Percentiles rank a stretch among this genome's conserved stretches.
These are phyloP conservation scores for Eupristina koningsbergeri DNA, from an alignment of 1,140 invertebrate species.

Conservation along the genomic window DNA sequence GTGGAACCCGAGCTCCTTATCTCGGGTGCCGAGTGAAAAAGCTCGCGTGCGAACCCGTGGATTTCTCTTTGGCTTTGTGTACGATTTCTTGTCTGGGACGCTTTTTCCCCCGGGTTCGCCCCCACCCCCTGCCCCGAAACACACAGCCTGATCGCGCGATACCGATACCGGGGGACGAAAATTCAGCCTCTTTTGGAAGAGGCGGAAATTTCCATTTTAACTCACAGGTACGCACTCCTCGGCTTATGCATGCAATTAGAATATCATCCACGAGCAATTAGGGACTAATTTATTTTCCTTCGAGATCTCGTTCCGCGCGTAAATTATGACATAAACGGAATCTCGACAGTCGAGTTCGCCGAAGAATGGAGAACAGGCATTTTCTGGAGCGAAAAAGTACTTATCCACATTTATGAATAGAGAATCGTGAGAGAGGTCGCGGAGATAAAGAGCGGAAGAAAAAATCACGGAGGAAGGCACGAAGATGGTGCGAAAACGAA, in stretches of 20 bases:
- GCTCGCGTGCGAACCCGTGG: slow-evolving; percentile 12
- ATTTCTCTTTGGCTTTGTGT: background rate
- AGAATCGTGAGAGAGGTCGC: background rate
- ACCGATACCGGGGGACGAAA: too few species aligned
- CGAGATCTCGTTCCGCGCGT: background rate
- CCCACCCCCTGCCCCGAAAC: background rate
- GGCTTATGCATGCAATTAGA: too few species aligned
- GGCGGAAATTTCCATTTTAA: background rate
- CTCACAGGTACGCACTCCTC: too few species aligned
- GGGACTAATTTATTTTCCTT: background rate
- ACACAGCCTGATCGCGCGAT: background rate
- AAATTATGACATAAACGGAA: background rate
- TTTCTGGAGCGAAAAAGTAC: background rate
- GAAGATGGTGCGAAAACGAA: background rate
- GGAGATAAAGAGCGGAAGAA: background rate
- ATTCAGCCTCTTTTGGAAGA: too few species aligned
- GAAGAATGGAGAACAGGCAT: background rate
- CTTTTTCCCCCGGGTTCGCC: background rate
- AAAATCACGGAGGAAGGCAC: too few species aligned
- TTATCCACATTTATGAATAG: background rate
- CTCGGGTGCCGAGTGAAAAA: slow-evolving; percentile 32
- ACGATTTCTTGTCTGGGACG: background rate
- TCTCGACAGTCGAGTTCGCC: too few species aligned
- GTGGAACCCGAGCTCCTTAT: slow-evolving; percentile 7
- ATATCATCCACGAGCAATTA: background rate